Percentiles rank a stretch among this genome's conserved stretches.
These are phyloP conservation scores for Camptogramma bilineatum DNA, from an alignment of 2,888 invertebrate species.

Conservation along the genomic window DNA sequence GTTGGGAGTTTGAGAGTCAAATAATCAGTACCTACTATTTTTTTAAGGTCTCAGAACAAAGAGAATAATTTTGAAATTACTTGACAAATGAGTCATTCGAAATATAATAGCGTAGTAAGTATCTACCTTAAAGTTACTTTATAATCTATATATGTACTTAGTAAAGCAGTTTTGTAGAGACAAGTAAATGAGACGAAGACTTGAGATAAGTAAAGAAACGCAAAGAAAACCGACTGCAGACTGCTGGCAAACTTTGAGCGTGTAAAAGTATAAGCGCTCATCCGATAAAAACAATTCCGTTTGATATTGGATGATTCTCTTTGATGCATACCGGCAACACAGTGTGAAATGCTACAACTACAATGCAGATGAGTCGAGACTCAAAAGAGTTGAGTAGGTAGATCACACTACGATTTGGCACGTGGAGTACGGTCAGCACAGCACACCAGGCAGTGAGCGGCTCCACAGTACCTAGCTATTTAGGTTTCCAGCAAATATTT, in stretches of 20 bases:
- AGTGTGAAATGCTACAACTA: slow-evolving; percentile 14
- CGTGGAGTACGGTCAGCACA: slow-evolving; percentile 25
- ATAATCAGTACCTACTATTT: slow-evolving; percentile 10
- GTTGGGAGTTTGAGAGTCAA: slow-evolving; percentile 3
- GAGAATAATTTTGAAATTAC: background rate
- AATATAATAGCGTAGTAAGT: too few species aligned
- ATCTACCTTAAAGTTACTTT: too few species aligned
- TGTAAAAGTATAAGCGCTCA: background rate
- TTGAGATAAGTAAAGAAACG: too few species aligned
- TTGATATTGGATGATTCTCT: slow-evolving; percentile 1
- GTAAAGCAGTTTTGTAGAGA: too few species aligned
- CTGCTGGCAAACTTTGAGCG: background rate
- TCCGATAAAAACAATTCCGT: background rate
- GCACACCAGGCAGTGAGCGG: slow-evolving; percentile 6
- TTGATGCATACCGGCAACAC: slow-evolving; percentile 4
- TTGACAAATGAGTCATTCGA: too few species aligned
- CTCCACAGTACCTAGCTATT: background rate
- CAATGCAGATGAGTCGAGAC: slow-evolving; percentile 20
- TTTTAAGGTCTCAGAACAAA: background rate
- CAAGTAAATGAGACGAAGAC: too few species aligned
- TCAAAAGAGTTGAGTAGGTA: slow-evolving; percentile 15
- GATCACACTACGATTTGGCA: slow-evolving; percentile 21
- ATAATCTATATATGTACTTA: too few species aligned
- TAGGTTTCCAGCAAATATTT: slow-evolving; percentile 3
- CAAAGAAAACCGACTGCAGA: too few species aligned